phyloP scores from a whole-genome alignment of 2,113 vertebrate genomes.

The Siphamia tubifer region DNA sequence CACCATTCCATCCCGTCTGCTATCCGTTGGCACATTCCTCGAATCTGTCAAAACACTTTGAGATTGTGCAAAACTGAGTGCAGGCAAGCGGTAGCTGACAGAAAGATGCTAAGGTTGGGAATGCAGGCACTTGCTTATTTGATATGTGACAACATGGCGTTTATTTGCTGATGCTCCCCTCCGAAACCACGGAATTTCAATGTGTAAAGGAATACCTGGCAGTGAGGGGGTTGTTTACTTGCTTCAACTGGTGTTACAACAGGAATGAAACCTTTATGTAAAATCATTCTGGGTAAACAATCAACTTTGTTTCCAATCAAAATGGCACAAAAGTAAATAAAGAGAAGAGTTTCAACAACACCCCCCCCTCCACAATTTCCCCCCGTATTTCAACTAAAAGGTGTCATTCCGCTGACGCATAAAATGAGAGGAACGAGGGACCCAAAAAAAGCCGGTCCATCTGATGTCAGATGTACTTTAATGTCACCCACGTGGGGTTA shows the following conservation, averaged over 20 bases:
- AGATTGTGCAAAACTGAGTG: slow-evolving; percentile 29
- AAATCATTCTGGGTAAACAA: background rate
- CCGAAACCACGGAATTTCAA: background rate
- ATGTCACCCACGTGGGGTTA: too few species aligned
- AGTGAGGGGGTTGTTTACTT: slow-evolving; percentile 14
- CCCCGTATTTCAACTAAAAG: too few species aligned
- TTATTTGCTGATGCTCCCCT: slow-evolving; percentile 5
- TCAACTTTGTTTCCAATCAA: slow-evolving; percentile 6
- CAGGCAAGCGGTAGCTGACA: slow-evolving; percentile 6
- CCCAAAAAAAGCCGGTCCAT: too few species aligned
- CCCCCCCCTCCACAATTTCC: too few species aligned
- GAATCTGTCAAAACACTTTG: slow-evolving; percentile 58
- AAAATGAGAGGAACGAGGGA: too few species aligned
- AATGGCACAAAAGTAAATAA: background rate
- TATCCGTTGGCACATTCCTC: slow-evolving; percentile 30
- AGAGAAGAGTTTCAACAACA: background rate
- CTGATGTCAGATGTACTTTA: too few species aligned
- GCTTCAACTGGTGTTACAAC: slow-evolving; percentile 15
- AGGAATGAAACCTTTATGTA: slow-evolving; percentile 5
- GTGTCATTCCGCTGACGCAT: too few species aligned
- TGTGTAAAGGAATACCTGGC: background rate
- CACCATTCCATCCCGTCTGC: slow-evolving; percentile 40
- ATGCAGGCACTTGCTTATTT: background rate
- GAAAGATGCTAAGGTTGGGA: background rate
- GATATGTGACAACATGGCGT: slow-evolving; percentile 6